Base-by-base conservation (phyloP, 2,888 invertebrate species). In the Caenorhabditis angaria region DNA sequence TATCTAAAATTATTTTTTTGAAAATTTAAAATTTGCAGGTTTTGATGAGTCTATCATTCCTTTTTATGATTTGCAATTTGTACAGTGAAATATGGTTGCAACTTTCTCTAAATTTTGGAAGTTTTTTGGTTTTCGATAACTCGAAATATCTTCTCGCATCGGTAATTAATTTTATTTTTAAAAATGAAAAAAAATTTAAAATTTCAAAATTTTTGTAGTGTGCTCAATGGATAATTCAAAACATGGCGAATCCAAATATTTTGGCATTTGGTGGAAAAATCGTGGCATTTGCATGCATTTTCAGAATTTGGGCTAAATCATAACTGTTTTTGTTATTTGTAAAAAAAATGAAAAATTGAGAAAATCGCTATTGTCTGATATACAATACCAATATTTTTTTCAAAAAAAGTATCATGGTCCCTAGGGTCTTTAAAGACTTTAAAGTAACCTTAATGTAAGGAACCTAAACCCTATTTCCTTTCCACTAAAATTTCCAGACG, bases 71-170 rank as follows among this genome's bases (percentile, higher is more conserved):
- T 22, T 77, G 74, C 61, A 78, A 78, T 68, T 77, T 82, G 48
- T 86, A 83, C 69, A 83, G 83, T 41, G 83, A 85, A 32, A 75
- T 86, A 2, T 86, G 83, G 84, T 66, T 85, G 12, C 58, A 66
- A 4, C 67, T 78, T 1, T 58, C 60, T 2, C 35, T 79, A 0
- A 60, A 63, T n/a, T 51, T 64, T 18, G 65, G 61, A 25, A 61
- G 60, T 29, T 77, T 56, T 57, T 53, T 73, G 58, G 51, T 64
- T 8, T 32, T 79, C 14, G 79, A 79, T 6, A 75, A 70, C 32
- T 68, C 73, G 1, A 70, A 71, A 53, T 71, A 65, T 51, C 57
- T 79, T 0, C 12, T 69, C 20, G 77, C 70, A n/a, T 79, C 79
- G 41, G 76, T 76, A 51, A 50, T n/a, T n/a, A n/a, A n/a, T n/a